Conservation (phyloP, 2,113 vertebrate species). For the Heteronetta atricapilla region DNA sequence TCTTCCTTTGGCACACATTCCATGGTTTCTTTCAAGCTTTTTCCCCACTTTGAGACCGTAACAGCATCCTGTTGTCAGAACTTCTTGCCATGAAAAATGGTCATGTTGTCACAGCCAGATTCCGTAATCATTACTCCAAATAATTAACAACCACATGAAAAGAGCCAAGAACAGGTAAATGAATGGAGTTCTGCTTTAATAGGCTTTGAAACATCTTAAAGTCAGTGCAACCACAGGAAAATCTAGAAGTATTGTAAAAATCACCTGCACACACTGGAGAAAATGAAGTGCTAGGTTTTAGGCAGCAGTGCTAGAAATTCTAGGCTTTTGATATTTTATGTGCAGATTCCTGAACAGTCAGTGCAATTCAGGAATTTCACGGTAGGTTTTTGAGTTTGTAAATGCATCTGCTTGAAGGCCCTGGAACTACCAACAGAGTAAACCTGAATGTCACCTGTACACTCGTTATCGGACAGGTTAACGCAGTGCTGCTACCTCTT, state of each 20-base stretch:
- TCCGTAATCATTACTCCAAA: neutral
- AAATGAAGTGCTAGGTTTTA: neutral
- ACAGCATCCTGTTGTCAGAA: neutral
- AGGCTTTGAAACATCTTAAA: constrained; percentile 16
- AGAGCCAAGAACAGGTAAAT: neutral
- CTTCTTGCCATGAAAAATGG: neutral
- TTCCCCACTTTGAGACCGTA: neutral
- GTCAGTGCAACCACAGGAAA: constrained; percentile 60
- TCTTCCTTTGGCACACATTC: neutral
- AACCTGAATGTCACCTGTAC: constrained; percentile 2
- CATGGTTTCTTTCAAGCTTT: neutral
- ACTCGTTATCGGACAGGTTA: neutral
- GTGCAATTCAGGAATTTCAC: neutral
- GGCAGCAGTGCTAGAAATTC: constrained; percentile 24
- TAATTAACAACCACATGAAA: constrained; percentile 4
- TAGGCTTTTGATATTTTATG: neutral
- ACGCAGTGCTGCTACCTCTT: neutral
- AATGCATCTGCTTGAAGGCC: neutral
- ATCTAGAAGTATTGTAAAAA: constrained; percentile 31
- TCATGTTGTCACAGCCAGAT: neutral
- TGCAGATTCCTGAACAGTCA: constrained; percentile 37
- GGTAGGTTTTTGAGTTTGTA: neutral
- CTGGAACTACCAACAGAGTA: neutral
- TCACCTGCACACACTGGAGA: neutral
- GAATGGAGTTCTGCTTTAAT: constrained; percentile 46